Percentiles rank a stretch among this genome's conserved stretches.
Evolutionary conservation across 2,113 vertebrate genomes (phyloP).

Genomic region (Chauna torquata): DNA sequence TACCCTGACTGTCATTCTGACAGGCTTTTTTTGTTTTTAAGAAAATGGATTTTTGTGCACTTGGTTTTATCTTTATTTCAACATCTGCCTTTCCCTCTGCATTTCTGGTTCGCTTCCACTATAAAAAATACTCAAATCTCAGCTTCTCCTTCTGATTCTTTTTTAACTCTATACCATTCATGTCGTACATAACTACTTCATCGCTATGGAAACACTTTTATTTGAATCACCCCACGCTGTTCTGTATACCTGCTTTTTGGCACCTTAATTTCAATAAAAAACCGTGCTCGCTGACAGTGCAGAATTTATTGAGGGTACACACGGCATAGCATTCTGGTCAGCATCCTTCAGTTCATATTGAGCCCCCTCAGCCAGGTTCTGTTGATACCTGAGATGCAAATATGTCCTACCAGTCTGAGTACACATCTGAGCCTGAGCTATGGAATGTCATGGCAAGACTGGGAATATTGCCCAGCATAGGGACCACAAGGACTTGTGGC

Average conservation of each 20-base stretch:
- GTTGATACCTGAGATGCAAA: neutral
- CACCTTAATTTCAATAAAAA: neutral
- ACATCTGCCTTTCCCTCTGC: neutral
- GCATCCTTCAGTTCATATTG: fast-evolving
- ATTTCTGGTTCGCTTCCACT: constrained; percentile 4
- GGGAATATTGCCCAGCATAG: neutral
- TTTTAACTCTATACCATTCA: neutral
- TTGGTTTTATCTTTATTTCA: constrained; percentile 34
- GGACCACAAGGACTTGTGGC: neutral
- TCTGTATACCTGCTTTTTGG: neutral
- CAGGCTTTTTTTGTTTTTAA: constrained; percentile 32
- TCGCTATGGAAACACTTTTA: neutral
- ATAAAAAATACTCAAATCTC: neutral
- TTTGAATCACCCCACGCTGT: neutral
- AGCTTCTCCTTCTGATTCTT: neutral
- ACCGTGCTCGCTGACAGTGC: neutral
- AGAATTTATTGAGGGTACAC: neutral
- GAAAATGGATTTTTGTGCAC: neutral
- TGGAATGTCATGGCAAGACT: neutral
- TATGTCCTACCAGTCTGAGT: neutral
- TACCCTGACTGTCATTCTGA: constrained; percentile 56
- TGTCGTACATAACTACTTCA: neutral
- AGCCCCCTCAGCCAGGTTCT: neutral
- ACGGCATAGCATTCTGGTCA: neutral
- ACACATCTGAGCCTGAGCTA: neutral